Conservation (phyloP, 2,113 vertebrate species). For the Bubo blakistoni region DNA sequence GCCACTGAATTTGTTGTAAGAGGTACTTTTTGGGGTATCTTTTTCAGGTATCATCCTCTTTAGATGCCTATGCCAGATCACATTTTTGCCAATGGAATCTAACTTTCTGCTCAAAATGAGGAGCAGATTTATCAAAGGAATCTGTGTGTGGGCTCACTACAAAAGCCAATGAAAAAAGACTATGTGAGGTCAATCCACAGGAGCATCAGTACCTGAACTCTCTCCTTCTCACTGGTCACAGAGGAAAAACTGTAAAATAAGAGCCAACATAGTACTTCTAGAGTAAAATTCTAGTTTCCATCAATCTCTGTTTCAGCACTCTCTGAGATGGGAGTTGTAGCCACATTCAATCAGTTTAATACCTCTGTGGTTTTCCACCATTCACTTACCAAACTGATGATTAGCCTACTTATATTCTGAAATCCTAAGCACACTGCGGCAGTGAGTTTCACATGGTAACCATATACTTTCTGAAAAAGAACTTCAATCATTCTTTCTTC, state of each 20-base stretch:
- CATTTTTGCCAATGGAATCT: background rate
- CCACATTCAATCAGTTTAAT: background rate
- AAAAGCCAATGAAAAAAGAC: background rate
- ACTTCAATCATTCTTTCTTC: background rate
- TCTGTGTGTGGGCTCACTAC: background rate
- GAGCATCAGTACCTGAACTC: background rate
- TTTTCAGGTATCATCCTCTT: background rate
- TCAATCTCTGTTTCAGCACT: background rate
- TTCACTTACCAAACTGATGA: background rate
- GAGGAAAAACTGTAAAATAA: background rate
- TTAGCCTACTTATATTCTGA: background rate
- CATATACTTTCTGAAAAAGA: background rate
- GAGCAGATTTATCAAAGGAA: background rate
- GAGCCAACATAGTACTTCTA: background rate
- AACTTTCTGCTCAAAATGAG: background rate
- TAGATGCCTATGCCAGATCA: background rate
- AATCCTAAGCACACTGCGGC: background rate
- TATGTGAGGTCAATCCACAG: background rate
- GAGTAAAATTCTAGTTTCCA: background rate
- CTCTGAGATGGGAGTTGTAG: background rate
- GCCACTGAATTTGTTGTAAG: too few relatives aligned
- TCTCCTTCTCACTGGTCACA: background rate
- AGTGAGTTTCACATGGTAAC: background rate
- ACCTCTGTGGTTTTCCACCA: background rate
- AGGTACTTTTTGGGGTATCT: background rate